Evolutionary conservation across 2,888 invertebrate species (phyloP).

Genomic region (Anthrax anthrax): DNA sequence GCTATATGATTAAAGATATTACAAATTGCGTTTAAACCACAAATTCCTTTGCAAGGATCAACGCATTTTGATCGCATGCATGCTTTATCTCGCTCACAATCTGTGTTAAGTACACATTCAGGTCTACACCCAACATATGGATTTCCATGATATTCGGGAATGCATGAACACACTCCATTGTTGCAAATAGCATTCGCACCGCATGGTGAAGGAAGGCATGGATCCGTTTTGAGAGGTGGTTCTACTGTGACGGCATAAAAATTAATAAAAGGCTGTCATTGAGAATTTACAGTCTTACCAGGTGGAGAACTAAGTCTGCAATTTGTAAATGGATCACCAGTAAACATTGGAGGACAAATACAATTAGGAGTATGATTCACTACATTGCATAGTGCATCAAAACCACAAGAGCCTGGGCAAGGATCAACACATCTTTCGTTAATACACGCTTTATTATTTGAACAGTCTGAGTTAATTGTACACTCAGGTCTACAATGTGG

Average conservation of each 20-base stretch:
- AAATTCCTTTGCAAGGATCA: conserved; percentile 74
- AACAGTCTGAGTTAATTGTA: conserved; percentile 57
- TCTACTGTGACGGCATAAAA: background rate
- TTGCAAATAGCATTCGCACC: conserved; percentile 62
- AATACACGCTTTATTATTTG: conserved; percentile 55
- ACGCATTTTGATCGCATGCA: conserved; percentile 67
- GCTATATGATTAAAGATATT: conserved; percentile 59
- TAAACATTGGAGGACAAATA: conserved; percentile 52
- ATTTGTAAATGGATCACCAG: conserved; percentile 62
- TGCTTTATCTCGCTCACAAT: conserved; percentile 61
- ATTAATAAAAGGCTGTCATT: background rate
- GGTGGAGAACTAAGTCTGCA: conserved; percentile 34
- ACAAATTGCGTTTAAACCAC: conserved; percentile 62
- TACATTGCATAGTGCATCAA: conserved; percentile 55
- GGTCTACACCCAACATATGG: conserved; percentile 65
- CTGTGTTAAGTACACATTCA: conserved; percentile 65
- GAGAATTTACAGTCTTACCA: background rate
- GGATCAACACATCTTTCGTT: conserved; percentile 61
- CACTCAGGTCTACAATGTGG: conserved; percentile 70
- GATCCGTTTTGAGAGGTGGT: conserved; percentile 32
- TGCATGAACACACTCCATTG: conserved; percentile 57
- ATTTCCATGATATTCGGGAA: conserved; percentile 62
- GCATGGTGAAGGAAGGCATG: conserved; percentile 63
- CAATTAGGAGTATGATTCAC: conserved; percentile 67
- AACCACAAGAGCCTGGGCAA: conserved; percentile 62